phyloP scores from a whole-genome alignment of 2,888 invertebrate genomes.

The Clunio marinus region DNA sequence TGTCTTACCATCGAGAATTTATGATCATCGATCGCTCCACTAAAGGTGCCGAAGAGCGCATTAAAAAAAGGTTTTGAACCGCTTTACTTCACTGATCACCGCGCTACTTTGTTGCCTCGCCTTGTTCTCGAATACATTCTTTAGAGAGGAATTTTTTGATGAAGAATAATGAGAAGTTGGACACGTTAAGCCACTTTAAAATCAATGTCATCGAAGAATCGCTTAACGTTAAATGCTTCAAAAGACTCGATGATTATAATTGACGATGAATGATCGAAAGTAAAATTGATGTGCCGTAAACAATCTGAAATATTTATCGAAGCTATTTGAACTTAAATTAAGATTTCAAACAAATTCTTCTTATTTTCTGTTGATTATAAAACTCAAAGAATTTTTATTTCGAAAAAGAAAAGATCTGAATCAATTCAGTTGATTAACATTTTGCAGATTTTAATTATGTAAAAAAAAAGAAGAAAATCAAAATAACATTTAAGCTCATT shows the following conservation, averaged over 20 bases:
- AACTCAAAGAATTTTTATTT: too few relatives aligned
- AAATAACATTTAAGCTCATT: too few relatives aligned
- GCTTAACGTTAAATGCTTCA: slow-evolving; percentile 7
- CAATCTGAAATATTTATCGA: too few relatives aligned
- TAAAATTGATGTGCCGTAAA: too few relatives aligned
- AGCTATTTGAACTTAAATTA: too few relatives aligned
- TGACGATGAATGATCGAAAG: slow-evolving; percentile 4
- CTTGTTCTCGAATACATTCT: not conserved
- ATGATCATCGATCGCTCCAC: slow-evolving; percentile 6
- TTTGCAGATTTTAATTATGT: too few relatives aligned
- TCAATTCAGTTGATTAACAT: too few relatives aligned
- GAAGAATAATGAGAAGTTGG: slow-evolving; percentile 1
- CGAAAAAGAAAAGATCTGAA: too few relatives aligned
- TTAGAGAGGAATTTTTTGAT: not conserved
- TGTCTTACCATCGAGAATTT: not conserved
- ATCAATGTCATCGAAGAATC: slow-evolving; percentile 8
- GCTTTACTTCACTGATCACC: not conserved
- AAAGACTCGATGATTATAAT: not conserved
- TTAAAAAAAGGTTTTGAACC: not conserved
- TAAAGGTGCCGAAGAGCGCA: slow-evolving; percentile 18
- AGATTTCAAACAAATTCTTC: too few relatives aligned
- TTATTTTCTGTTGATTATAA: too few relatives aligned
- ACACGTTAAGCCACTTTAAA: slow-evolving; percentile 12
- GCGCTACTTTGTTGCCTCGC: slow-evolving; percentile 20
- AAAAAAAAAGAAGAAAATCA: not conserved